Percentiles rank a stretch among this genome's conserved stretches.
phyloP scores from a whole-genome alignment of 2,888 invertebrate species.

The Oscheius sp. region DNA sequence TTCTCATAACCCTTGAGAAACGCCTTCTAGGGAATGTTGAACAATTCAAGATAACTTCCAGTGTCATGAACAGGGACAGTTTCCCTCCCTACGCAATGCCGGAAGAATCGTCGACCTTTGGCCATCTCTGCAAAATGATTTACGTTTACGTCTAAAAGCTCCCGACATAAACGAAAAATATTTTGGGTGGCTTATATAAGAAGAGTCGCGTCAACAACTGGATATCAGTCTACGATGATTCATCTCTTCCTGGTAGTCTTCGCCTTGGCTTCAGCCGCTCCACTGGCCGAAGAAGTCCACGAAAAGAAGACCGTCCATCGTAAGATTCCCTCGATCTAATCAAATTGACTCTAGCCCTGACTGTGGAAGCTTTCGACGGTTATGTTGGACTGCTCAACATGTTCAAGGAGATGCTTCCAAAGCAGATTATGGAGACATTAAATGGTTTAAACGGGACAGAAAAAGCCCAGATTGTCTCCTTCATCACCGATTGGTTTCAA shows the following conservation, averaged over 20 bases:
- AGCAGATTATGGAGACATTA: conserved; percentile 35
- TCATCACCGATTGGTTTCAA: conserved; percentile 53
- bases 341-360: conserved; percentile 34
- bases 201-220: too few relatives aligned
- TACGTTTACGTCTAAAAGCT: too few relatives aligned
- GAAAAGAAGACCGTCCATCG: conserved; percentile 7
- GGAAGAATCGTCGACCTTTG: too few relatives aligned
- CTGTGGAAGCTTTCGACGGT: conserved; percentile 52
- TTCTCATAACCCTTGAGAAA: too few relatives aligned
- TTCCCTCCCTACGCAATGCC: too few relatives aligned
- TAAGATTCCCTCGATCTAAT: not conserved
- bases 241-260: not conserved
- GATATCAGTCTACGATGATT: not conserved
- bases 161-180: too few relatives aligned
- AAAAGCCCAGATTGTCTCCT: conserved; percentile 48
- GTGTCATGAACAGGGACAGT: too few relatives aligned
- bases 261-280: conserved; percentile 2
- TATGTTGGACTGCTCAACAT: conserved; percentile 48
- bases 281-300: conserved; percentile 5
- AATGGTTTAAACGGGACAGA: conserved; percentile 47
- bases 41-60: too few relatives aligned
- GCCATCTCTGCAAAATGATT: too few relatives aligned
- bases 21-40: too few relatives aligned
- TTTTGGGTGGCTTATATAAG: too few relatives aligned
- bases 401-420: conserved; percentile 44